phyloP scores from a whole-genome alignment of 2,113 vertebrate genomes.

The Arvicanthis niloticus region DNA sequence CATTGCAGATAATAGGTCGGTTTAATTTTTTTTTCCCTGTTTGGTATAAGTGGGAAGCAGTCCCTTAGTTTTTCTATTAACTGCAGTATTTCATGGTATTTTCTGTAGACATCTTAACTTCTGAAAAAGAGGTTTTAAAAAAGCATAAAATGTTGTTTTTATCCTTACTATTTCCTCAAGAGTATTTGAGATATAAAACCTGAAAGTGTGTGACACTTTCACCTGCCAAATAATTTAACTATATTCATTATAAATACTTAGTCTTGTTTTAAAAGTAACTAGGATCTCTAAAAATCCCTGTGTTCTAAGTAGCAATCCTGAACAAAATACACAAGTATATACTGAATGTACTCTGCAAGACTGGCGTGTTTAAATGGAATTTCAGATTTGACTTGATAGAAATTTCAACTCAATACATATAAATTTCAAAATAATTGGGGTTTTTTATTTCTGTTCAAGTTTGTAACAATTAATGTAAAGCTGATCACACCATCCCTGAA shows the following conservation, averaged over 20 bases:
- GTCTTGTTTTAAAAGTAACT: neutral
- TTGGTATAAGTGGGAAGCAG: neutral
- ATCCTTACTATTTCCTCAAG: neutral
- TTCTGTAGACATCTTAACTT: slow-evolving; percentile 24
- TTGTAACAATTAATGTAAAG: neutral
- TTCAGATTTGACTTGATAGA: neutral
- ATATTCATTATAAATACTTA: neutral
- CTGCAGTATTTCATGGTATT: neutral
- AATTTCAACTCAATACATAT: neutral
- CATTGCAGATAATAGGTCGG: neutral
- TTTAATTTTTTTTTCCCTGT: neutral
- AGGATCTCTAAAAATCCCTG: slow-evolving; percentile 6
- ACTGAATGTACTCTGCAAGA: neutral
- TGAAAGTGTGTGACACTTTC: neutral
- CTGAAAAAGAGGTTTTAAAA: slow-evolving; percentile 6
- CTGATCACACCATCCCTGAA: neutral
- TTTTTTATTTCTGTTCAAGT: neutral
- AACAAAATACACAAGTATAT: neutral
- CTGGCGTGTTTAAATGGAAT: neutral
- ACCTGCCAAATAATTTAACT: neutral
- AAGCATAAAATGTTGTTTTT: neutral
- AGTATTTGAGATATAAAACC: neutral
- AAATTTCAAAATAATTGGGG: neutral
- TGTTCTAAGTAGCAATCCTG: neutral
- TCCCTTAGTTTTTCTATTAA: neutral